These are phyloP conservation scores for Diplodus sargus DNA, from an alignment of 2,797 vertebrate species.

Conservation along the genomic window DNA sequence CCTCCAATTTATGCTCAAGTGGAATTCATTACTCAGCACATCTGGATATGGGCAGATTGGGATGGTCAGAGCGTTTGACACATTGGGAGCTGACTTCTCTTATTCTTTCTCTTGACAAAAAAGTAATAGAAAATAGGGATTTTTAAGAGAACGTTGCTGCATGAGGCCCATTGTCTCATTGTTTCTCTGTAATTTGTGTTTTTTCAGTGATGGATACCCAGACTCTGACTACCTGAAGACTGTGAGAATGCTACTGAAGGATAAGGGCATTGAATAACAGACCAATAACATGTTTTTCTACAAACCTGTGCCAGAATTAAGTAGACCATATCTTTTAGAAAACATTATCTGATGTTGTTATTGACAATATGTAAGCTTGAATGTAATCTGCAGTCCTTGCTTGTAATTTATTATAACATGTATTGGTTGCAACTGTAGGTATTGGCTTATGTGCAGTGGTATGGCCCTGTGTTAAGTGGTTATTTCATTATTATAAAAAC, in stretches of 20 bases:
- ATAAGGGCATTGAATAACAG: constrained; percentile 74
- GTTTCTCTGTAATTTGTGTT: constrained; percentile 20
- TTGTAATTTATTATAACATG: constrained; percentile 10
- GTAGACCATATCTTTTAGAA: background rate
- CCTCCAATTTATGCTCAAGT: too few species aligned
- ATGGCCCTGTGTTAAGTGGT: too few species aligned
- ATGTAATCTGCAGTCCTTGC: background rate
- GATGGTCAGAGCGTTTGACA: background rate
- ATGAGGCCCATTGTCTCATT: too few species aligned
- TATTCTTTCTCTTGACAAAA: too few species aligned
- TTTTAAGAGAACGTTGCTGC: too few species aligned
- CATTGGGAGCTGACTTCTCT: background rate
- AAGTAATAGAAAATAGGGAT: too few species aligned
- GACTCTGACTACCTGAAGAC: constrained; percentile 77
- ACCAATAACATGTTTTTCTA: background rate
- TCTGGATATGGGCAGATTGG: background rate
- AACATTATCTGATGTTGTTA: background rate
- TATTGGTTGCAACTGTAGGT: background rate
- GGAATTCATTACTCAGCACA: too few species aligned
- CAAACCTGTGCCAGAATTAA: background rate
- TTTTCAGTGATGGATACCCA: constrained; percentile 73
- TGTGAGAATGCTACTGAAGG: constrained; percentile 68
- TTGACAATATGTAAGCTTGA: background rate
- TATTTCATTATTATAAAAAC: too few species aligned
- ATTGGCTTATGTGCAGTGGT: background rate